Evolutionary conservation across 2,888 invertebrate genomes (phyloP), one percentile per base, ranked within the genome.

Genomic region (Helobdella robusta): DNA sequence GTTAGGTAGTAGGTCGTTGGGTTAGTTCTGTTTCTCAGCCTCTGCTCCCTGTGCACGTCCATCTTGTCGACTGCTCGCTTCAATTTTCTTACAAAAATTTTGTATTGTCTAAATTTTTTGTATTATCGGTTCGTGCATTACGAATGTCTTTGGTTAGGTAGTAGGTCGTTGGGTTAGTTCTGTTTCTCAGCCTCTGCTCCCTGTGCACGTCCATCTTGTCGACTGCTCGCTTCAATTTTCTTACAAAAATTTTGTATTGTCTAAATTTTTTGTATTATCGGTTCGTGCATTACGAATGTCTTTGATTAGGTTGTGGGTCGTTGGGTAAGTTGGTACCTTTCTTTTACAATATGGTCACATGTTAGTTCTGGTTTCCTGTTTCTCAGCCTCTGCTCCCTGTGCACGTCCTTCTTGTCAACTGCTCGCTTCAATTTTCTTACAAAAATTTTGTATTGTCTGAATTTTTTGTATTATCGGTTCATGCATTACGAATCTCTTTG

Each of bases 291-390:
- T n/a, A n/a, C n/a, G n/a, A n/a, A n/a, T n/a, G n/a, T n/a, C n/a
- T n/a, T n/a, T n/a, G n/a, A n/a, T n/a, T n/a, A n/a, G n/a, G n/a
- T n/a, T n/a, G n/a, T n/a, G n/a, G n/a, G n/a, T n/a, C n/a, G n/a
- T n/a, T n/a, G n/a, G n/a, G n/a, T n/a, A n/a, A n/a, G n/a, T n/a
- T 36, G 72, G n/a, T n/a, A 83, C 81, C 95, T 85, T 80, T 99
- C 98, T 80, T 91, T 93, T 0, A 98, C 92, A 72, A 98, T 90
- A 75, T 93, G 91, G 80, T 97, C 95, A 69, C 98, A 83, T 75
- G 88, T 88, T 68, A 94, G 84, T 61, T 86, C 86, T 1, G 97
- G 95, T 77, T 89, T 89, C 76, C 89, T 88, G 44, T 85, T 85
- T 69, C 89, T 80, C 73, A 87, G 84, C 73, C 86, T 85, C 69